Percentiles rank a stretch among this genome's conserved stretches.
Evolutionary conservation across 2,797 vertebrate species (phyloP).

Genomic region (Galagoides demidoff): DNA sequence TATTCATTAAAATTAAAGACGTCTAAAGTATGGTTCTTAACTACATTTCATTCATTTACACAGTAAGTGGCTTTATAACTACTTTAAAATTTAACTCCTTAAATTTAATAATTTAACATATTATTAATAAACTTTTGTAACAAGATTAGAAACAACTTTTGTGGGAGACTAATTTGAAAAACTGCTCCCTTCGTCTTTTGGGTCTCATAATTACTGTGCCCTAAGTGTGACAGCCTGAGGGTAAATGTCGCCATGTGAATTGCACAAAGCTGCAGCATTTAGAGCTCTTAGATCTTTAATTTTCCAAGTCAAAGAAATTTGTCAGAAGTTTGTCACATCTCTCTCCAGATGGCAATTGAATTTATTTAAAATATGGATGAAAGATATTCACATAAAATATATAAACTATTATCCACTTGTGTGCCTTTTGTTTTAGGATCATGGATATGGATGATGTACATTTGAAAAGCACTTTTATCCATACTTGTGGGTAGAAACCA

Average conservation of each 20-base stretch:
- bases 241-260: not conserved
- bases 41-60: slow-evolving; percentile 71
- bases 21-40: slow-evolving; percentile 33
- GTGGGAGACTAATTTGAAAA: slow-evolving; percentile 55
- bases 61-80: slow-evolving; percentile 68
- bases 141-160: slow-evolving; percentile 34
- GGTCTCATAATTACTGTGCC: slow-evolving; percentile 27
- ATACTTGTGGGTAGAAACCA: slow-evolving; percentile 50
- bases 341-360: slow-evolving; percentile 65
- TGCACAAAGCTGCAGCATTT: not conserved
- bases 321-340: slow-evolving; percentile 20
- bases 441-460: slow-evolving; percentile 62
- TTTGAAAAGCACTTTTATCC: slow-evolving; percentile 77
- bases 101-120: too few relatives aligned
- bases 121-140: slow-evolving; percentile 41
- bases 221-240: not conserved
- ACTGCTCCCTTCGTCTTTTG: slow-evolving; percentile 48
- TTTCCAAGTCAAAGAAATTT: slow-evolving; percentile 32
- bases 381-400: slow-evolving; percentile 74
- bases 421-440: slow-evolving; percentile 84
- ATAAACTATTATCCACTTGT: slow-evolving; percentile 73
- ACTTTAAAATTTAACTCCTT: slow-evolving; percentile 73
- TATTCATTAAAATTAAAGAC: slow-evolving; percentile 59
- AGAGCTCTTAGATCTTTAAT: slow-evolving; percentile 22
- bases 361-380: slow-evolving; percentile 65